These are phyloP conservation scores for Melanotaenia boesemani DNA, from an alignment of 2,797 vertebrate species.

Conservation along the genomic window DNA sequence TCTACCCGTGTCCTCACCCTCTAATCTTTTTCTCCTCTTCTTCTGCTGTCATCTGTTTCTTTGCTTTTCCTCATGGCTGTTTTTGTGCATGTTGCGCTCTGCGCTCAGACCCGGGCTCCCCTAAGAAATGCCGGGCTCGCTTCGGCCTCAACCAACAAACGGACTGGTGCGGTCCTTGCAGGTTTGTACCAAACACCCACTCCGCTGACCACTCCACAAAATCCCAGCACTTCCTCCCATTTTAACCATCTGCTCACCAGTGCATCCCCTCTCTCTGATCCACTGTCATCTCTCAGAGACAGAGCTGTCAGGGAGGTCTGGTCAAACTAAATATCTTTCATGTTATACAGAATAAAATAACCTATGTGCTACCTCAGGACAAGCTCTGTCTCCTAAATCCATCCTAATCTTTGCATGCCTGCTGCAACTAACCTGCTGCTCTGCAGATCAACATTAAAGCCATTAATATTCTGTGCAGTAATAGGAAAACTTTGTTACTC, in stretches of 20 bases:
- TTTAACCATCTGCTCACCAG: conserved; percentile 40
- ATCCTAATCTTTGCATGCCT: conserved; percentile 56
- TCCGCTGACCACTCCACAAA: conserved; percentile 20
- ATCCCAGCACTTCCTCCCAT: conserved; percentile 13
- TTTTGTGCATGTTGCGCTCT: conserved; percentile 87
- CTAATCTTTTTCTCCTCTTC: conserved; percentile 24
- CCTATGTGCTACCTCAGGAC: conserved; percentile 13
- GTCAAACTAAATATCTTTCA: not conserved
- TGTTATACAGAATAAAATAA: not conserved
- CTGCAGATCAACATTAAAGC: not conserved
- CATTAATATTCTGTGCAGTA: not conserved
- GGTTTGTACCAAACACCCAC: conserved; percentile 90
- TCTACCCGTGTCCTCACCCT: conserved; percentile 54
- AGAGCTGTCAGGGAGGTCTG: conserved; percentile 23
- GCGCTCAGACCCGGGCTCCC: conserved; percentile 96
- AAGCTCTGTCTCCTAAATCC: conserved; percentile 24
- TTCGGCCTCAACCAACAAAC: conserved; percentile 99
- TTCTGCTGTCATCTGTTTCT: conserved; percentile 21
- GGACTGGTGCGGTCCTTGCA: conserved; percentile 99
- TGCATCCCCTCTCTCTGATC: conserved; percentile 48
- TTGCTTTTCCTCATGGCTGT: conserved; percentile 53
- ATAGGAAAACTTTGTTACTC: not conserved
- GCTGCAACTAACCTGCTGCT: conserved; percentile 65
- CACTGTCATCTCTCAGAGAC: conserved; percentile 3
- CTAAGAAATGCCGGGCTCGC: conserved; percentile 99